Evolutionary conservation across 2,113 vertebrate genomes (phyloP).

Genomic region (Onychostoma macrolepis): DNA sequence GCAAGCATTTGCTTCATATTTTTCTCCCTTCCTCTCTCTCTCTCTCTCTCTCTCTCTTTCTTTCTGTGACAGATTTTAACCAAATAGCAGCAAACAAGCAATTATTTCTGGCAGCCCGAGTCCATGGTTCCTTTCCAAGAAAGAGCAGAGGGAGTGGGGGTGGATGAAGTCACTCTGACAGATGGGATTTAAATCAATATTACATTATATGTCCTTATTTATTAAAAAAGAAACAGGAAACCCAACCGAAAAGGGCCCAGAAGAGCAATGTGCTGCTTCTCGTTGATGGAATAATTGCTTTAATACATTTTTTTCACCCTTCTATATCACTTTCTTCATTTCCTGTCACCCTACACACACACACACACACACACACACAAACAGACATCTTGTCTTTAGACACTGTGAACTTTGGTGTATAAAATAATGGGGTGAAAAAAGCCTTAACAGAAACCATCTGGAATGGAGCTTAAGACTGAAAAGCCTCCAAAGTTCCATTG

Average conservation of each 20-base stretch:
- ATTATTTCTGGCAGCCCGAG: conserved; percentile 77
- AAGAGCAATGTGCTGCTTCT: conserved; percentile 68
- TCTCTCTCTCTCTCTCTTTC: conserved; percentile 41
- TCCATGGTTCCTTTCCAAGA: conserved; percentile 68
- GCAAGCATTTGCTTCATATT: conserved; percentile 49
- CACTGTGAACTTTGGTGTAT: conserved; percentile 54
- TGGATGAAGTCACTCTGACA: conserved; percentile 77
- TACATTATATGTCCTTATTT: conserved; percentile 75
- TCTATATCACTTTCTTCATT: conserved; percentile 69
- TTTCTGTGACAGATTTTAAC: conserved; percentile 76
- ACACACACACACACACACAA: conserved; percentile 45
- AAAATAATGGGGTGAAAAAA: conserved; percentile 74
- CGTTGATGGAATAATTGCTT: conserved; percentile 75
- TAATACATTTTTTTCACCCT: conserved; percentile 65
- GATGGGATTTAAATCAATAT: conserved; percentile 82
- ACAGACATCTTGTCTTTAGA: conserved; percentile 56
- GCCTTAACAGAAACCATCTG: conserved; percentile 80
- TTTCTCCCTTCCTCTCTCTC: conserved; percentile 55
- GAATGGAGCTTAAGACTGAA: conserved; percentile 68
- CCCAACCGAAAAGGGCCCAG: conserved; percentile 59
- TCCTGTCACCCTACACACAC: conserved; percentile 65
- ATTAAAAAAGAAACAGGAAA: conserved; percentile 66
- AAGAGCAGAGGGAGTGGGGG: conserved; percentile 67
- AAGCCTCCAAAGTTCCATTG: conserved; percentile 61
- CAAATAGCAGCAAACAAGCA: conserved; percentile 81